These are phyloP conservation scores for Nettapus auritus DNA, from an alignment of 2,113 vertebrate species.

Conservation along the genomic window DNA sequence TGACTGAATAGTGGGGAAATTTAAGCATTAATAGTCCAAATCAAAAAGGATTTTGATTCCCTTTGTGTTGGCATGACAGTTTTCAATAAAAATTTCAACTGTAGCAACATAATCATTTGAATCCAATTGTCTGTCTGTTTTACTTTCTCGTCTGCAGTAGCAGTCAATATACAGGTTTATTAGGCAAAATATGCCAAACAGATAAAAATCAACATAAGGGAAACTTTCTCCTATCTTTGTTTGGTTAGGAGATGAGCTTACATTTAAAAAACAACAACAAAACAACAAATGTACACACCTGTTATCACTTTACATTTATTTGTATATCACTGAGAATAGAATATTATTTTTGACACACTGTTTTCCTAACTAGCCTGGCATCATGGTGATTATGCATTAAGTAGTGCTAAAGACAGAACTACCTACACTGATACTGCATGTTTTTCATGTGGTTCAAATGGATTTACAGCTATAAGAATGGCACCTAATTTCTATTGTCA, in stretches of 20 bases:
- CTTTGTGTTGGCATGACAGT: not conserved
- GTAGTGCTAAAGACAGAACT: not conserved
- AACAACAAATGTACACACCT: not conserved
- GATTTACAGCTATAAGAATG: not conserved
- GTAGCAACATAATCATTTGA: not conserved
- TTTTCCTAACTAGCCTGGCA: not conserved
- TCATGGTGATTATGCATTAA: not conserved
- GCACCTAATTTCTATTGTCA: not conserved
- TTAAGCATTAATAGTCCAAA: not conserved
- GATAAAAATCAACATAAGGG: not conserved
- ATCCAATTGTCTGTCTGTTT: not conserved
- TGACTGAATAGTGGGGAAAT: constrained; percentile 18
- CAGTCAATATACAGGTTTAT: not conserved
- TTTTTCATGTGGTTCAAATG: not conserved
- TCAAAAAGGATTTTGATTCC: not conserved
- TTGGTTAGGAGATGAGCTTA: not conserved
- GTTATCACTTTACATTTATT: not conserved
- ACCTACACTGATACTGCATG: fast-evolving
- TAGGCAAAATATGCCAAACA: not conserved
- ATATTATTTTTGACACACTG: not conserved
- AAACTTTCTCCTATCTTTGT: not conserved
- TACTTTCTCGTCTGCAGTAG: not conserved
- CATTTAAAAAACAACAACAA: not conserved
- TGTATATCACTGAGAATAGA: not conserved
- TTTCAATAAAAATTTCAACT: not conserved